Evolutionary conservation across 2,888 invertebrate genomes (phyloP), one percentile per base, ranked within the genome.

Genomic region (Timema cristinae): DNA sequence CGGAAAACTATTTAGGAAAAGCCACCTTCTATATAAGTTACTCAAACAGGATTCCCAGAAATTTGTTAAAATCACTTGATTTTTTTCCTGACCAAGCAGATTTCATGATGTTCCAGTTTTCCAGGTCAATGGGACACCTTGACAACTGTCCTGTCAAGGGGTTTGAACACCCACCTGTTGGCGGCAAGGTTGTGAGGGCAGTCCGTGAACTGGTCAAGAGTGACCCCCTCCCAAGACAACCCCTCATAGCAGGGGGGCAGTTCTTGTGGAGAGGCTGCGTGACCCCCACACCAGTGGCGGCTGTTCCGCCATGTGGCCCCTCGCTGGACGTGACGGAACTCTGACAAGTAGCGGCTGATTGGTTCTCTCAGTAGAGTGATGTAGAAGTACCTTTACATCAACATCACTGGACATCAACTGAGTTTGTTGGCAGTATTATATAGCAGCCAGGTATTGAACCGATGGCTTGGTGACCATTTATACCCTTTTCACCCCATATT

Each of bases 281-380:
- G 87, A 8, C 91, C 89, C 69, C 86, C 86, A 79, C 90, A 90
- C 81, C 84, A 84, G 75, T 89, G 87, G 47, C 85, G 81, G 7
- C 88, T 85, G 66, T 92, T 93, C 81, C 93, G 93, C 98, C 98
- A 98, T 56, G 97, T 97, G 73, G 97, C 97, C 52, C 98, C 97
- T 50, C 98, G 88, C 80, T 95, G 93, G 67, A 98, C 98, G 83
- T 99, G 99, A 63, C 95, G 89, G 83, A 94, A 99, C 83, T 99
- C 99, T 72, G 97, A 97, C 79, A 99, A 85, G 84, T 96, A 99
- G 78, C 95, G 89, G 71, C 93, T 88, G 61, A 98, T 91, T 0
- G 99, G 99, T 80, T 98, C 95, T 74, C 99, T 88, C 68, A 99
- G 86, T 75, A 99, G 88, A 7, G 98, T 97, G 77, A 98, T 95